Evolutionary conservation across 2,888 invertebrate species (phyloP), one percentile per base, ranked within the genome.

Genomic region (Sinotaia quadrata): DNA sequence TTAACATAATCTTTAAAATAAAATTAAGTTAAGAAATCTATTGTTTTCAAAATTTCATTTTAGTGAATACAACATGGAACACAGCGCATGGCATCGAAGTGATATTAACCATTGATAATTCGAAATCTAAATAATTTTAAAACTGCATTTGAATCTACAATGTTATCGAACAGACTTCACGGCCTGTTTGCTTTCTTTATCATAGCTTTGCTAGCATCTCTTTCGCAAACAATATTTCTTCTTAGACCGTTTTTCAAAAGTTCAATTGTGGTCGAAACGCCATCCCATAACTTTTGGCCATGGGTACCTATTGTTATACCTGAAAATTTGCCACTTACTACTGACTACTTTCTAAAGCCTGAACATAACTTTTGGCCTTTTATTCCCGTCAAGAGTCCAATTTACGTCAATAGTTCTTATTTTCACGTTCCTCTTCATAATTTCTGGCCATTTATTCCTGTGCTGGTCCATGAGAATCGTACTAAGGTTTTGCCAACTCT

Each of bases 401-500:
- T 51, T 8, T 27, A 66, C 10, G 12, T 10, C 44, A 70, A 70
- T 57, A 49, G 31, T n/a, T 57, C 71, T 1, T 71, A 71, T 41
- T 72, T 52, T 61, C 54, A 49, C 12, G 31, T 73, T 5, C 75
- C 75, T 8, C 58, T 49, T 21, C 75, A 75, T 52, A 73, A 73
- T 31, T 75, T 75, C 69, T 75, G 75, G 75, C 75, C 75, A 0
- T 75, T 72, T 37, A 68, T 75, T 34, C 75, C 75, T 3, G 52
- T 75, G 0, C 54, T 57, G 12, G 54, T 60, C 2, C 68, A 62
- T 1, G 62, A 65, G 37, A 52, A 63, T 10, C 63, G 52, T 8
- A 29, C 34, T 7, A 54, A 54, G 7, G 51, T 52, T 24, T 59
- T 56, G n/a, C 65, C 65, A 4, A 41, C 68, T 29, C 41, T 24